Base-by-base conservation (phyloP, 2,888 invertebrate species). In the Cinara cedri region DNA sequence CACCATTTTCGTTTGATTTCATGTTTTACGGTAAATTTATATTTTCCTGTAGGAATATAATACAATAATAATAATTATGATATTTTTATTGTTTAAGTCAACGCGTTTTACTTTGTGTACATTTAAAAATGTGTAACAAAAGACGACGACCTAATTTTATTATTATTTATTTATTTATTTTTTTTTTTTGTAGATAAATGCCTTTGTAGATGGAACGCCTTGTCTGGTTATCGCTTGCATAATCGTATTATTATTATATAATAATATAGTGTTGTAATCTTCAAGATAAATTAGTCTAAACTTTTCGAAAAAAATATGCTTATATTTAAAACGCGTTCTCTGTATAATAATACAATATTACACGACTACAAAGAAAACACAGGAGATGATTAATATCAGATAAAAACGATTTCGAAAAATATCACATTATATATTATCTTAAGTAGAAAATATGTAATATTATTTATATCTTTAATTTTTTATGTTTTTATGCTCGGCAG, bases 201-300 rank as follows among this genome's bases (percentile, higher is more conserved):
- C n/a, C n/a, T n/a, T n/a, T n/a, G n/a, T n/a, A n/a, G n/a, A 63
- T 42, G 16, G 19, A 63, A 9, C n/a, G 34, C 51, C 14, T 63
- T 74, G 9, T 54, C 13, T 54, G n/a, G 14, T 51, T 72, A 62
- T 74, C 62, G 2, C 62, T 74, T 63, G 34, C 21, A 51, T 3
- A 10, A 3, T 8, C 13, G n/a, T n/a, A n/a, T n/a, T n/a, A 34
- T 34, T 34, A 34, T 34, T 34, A 34, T n/a, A n/a, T n/a, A n/a
- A n/a, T 34, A 34, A 34, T 34, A 34, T 34, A 34, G 6, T 51
- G 21, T 62, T 34, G 34, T 51, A 63, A 74, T 74, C 51, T 63
- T 63, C 11, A 74, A 63, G 62, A 74, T 63, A 74, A 74, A 51
- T 74, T 62, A 42, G 42, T 42, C 10, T 2, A 63, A 51, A 74